Evolutionary conservation across 2,797 vertebrate genomes (phyloP).

Genomic region (Pangasius macronema): DNA sequence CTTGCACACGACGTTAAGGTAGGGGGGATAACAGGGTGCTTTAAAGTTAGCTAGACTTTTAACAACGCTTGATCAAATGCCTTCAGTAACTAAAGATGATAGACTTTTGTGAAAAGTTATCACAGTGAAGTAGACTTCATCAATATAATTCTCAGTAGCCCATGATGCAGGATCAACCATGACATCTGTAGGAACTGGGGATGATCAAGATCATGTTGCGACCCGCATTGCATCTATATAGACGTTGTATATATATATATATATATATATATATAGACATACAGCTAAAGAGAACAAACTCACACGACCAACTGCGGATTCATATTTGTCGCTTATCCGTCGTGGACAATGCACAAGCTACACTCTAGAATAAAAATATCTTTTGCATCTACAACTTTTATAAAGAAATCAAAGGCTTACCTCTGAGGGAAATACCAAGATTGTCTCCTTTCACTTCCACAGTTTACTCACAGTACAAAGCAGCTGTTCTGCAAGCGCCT

Average conservation of each 20-base stretch:
- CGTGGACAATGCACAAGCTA: not conserved
- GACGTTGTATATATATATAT: too few relatives aligned
- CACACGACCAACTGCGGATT: not conserved
- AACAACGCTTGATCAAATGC: not conserved
- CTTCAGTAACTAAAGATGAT: not conserved
- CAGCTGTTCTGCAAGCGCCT: constrained; percentile 18
- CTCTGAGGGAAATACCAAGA: not conserved
- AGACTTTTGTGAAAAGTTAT: not conserved
- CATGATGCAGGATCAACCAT: not conserved
- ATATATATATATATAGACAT: too few relatives aligned
- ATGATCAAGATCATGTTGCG: not conserved
- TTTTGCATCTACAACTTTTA: not conserved
- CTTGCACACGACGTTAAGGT: constrained; percentile 18
- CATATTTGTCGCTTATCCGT: not conserved
- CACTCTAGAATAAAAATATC: not conserved
- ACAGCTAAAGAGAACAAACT: too few relatives aligned
- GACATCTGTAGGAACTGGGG: not conserved
- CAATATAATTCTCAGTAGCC: not conserved
- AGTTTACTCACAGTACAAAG: constrained; percentile 5
- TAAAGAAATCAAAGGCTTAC: constrained; percentile 17
- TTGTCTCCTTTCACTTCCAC: not conserved
- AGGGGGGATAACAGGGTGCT: not conserved
- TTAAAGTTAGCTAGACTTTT: not conserved
- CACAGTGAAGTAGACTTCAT: not conserved
- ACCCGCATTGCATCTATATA: not conserved